Conservation (phyloP, 2,797 vertebrate genomes). For the Nothura maculosa region DNA sequence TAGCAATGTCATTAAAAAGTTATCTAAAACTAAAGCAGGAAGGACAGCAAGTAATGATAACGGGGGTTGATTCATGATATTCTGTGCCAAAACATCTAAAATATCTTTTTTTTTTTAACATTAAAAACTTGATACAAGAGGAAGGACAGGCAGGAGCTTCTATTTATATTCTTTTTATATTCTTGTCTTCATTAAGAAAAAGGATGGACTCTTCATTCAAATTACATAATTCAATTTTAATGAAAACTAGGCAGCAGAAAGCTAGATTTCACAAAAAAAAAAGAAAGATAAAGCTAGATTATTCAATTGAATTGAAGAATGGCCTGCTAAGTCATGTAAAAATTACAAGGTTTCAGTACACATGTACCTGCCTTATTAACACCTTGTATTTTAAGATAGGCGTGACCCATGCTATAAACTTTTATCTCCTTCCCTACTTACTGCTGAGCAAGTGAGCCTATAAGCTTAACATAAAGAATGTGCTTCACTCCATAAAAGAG, state of each 20-base stretch:
- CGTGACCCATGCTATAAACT: neutral
- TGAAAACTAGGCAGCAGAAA: neutral
- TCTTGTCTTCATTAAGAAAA: neutral
- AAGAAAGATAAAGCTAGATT: neutral
- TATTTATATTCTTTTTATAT: neutral
- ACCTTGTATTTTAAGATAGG: neutral
- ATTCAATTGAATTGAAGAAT: neutral
- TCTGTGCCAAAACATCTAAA: neutral
- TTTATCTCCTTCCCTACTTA: neutral
- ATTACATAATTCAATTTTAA: neutral
- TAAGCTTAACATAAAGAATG: neutral
- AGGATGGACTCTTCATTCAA: neutral
- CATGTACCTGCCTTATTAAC: fast-evolving
- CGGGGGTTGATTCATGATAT: neutral
- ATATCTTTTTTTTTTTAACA: neutral
- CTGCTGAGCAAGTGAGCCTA: neutral
- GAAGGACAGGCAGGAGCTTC: neutral
- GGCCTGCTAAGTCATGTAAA: neutral
- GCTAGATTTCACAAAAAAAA: neutral
- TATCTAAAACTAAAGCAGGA: neutral
- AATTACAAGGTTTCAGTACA: neutral
- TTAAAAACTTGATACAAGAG: neutral
- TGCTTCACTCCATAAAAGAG: neutral
- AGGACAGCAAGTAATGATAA: neutral
- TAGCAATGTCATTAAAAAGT: neutral